Base-by-base conservation (phyloP, 1,140 invertebrate genomes). In the Andrena cerasifolii region DNA sequence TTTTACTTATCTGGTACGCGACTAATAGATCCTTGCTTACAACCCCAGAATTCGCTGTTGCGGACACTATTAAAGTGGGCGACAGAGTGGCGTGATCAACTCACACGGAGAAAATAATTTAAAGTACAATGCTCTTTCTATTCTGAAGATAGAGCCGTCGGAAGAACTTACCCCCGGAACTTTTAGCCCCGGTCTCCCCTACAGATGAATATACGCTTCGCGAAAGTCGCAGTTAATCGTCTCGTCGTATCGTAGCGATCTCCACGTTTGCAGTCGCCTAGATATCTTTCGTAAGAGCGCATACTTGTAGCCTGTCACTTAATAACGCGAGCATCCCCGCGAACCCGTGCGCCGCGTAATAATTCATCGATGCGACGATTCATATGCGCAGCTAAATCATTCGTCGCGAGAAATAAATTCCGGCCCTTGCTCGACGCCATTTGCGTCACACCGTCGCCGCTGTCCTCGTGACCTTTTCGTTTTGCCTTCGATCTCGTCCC, bases 391-490 rank as follows among this genome's bases (percentile, higher is more conserved):
- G 16, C 65, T 58, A 76, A 76, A 70, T 76, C 65, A 76, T 26
- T 76, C 43, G 63, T 10, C 72, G 49, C 40, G 61, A 21, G 62
- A 43, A 75, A 67, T 75, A 75, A 75, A 75, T 75, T 62, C 12
- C 10, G 18, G 1, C 40, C 56, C 53, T 77, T 43, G n/a, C 62
- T 16, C n/a, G 24, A 51, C 28, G 26, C 33, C 49, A 54, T 67
- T 68, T 66, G 53, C 47, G 74, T 72, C 66, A 82, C 59, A 40
- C 3, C 26, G 53, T 36, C 58, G n/a, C 31, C 18, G 21, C 54
- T 62, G 65, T 28, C 54, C 65, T 40, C 31, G 10, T 74, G 63
- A 79, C 66, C 80, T 82, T 66, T 67, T 51, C 51, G 61, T 82
- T 78, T 82, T 16, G 33, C 40, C 51, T 78, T 5, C n/a, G 28